Evolutionary conservation across 2,888 invertebrate species (phyloP), one percentile per base, ranked within the genome.

Genomic region (Linhomoeus sp.): DNA sequence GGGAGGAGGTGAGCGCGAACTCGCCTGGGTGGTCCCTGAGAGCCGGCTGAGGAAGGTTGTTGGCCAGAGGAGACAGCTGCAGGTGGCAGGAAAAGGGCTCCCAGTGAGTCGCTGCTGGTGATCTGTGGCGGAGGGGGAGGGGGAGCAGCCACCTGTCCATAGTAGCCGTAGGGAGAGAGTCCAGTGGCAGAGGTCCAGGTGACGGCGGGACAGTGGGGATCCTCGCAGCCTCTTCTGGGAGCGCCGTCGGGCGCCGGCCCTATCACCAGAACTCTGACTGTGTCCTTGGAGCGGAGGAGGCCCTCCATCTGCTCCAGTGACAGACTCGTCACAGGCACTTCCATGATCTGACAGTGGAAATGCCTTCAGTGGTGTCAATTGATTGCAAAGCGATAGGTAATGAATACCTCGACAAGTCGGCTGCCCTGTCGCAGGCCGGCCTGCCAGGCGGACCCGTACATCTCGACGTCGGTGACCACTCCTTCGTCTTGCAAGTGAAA

Each of bases 301-400:
- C 87, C 87, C 33, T 87, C 83, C 77, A 88, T 84, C 67, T 85
- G 82, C 64, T 86, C 85, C 68, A 87, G 84, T 29, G 78, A 80
- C 52, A 88, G 70, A 1, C 86, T 86, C 3, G 82, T 80, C 26
- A 86, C 3, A 3, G 26, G 5, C 17, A 41, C 41, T 2, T 17
- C 41, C 42, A 33, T 37, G 19, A 50, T 36, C 25, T 41, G 40
- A 41, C n/a, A n/a, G n/a, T n/a, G n/a, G n/a, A n/a, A n/a, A n/a
- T n/a, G n/a, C n/a, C n/a, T n/a, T n/a, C n/a, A n/a, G n/a, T n/a
- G n/a, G n/a, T n/a, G n/a, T n/a, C n/a, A n/a, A n/a, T n/a, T n/a
- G n/a, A n/a, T n/a, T n/a, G n/a, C n/a, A n/a, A n/a, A n/a, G n/a
- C n/a, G n/a, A n/a, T n/a, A n/a, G n/a, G n/a, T n/a, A n/a, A n/a